These are phyloP conservation scores for Gadus macrocephalus DNA, from an alignment of 2,113 vertebrate species.

Conservation along the genomic window DNA sequence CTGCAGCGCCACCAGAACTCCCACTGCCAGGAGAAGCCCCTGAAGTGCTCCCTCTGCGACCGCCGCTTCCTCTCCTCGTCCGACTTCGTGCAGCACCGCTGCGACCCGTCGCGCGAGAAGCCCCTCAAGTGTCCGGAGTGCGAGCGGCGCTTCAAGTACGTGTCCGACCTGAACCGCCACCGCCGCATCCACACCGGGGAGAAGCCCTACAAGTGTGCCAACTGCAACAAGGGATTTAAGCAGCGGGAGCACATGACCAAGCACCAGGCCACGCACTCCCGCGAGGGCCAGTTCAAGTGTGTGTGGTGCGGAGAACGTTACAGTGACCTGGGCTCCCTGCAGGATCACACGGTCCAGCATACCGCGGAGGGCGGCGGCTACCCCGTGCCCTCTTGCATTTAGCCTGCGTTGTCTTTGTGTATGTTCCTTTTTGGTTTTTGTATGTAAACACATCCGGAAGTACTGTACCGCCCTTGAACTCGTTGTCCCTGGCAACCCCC, in stretches of 20 bases:
- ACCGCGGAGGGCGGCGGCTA: conserved; percentile 84
- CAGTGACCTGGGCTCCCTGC: conserved; percentile 87
- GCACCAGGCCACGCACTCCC: conserved; percentile 90
- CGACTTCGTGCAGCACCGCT: conserved; percentile 94
- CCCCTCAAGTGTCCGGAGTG: conserved; percentile 95
- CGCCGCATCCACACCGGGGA: conserved; percentile 91
- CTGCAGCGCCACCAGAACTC: conserved; percentile 92
- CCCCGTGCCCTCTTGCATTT: conserved; percentile 86
- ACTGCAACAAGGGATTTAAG: conserved; percentile 96
- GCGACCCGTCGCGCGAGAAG: conserved; percentile 89
- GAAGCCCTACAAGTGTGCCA: conserved; percentile 94
- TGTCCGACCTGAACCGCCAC: conserved; percentile 93
- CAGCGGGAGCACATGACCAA: conserved; percentile 95
- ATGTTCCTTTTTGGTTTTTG: not conserved
- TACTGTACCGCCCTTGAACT: not conserved
- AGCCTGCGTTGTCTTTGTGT: conserved; percentile 30
- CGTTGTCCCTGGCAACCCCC: not conserved
- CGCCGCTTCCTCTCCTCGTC: conserved; percentile 95
- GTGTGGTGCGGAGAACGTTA: conserved; percentile 97
- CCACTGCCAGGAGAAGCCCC: conserved; percentile 93
- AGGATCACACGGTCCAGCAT: conserved; percentile 96
- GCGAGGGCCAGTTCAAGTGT: conserved; percentile 96
- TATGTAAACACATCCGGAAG: not conserved
- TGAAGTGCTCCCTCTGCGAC: conserved; percentile 93
- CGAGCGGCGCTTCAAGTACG: conserved; percentile 97